These are phyloP conservation scores for Adela reaumurella DNA, from an alignment of 2,888 invertebrate species.

Conservation along the genomic window DNA sequence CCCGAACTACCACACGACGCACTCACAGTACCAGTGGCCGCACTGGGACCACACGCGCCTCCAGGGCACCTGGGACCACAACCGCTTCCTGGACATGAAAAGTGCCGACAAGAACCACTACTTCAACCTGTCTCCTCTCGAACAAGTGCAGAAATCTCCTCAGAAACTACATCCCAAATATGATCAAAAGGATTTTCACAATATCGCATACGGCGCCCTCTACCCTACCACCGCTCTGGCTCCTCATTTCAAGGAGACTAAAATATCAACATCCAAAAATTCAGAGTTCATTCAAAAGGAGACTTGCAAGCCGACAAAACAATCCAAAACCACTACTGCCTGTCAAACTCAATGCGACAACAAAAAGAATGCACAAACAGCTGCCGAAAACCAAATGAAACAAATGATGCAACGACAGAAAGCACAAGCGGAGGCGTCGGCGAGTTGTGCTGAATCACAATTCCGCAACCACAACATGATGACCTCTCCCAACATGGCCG, in stretches of 20 bases:
- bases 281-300: conserved; percentile 39
- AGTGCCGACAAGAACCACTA: conserved; percentile 50
- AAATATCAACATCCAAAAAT: conserved; percentile 31
- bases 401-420: conserved; percentile 43
- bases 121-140: conserved; percentile 58
- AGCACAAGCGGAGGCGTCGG: conserved; percentile 30
- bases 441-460: conserved; percentile 37
- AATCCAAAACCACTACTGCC: conserved; percentile 40
- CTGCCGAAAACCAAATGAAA: conserved; percentile 35
- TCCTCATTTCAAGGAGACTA: conserved; percentile 43
- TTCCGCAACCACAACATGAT: conserved; percentile 38
- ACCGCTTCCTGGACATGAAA: conserved; percentile 45
- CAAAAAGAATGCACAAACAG: conserved; percentile 26
- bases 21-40: conserved; percentile 63
- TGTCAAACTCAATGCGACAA: conserved; percentile 46
- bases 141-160: conserved; percentile 58
- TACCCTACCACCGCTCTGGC: conserved; percentile 33
- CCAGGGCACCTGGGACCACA: conserved; percentile 52
- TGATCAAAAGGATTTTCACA: conserved; percentile 47
- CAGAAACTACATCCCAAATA: conserved; percentile 55
- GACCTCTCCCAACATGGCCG: conserved; percentile 36
- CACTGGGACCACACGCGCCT: conserved; percentile 53
- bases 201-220: conserved; percentile 42
- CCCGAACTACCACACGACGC: conserved; percentile 63
- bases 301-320: conserved; percentile 41